phyloP scores from a whole-genome alignment of 2,888 invertebrate species.

The Cacoxenus indagator region DNA sequence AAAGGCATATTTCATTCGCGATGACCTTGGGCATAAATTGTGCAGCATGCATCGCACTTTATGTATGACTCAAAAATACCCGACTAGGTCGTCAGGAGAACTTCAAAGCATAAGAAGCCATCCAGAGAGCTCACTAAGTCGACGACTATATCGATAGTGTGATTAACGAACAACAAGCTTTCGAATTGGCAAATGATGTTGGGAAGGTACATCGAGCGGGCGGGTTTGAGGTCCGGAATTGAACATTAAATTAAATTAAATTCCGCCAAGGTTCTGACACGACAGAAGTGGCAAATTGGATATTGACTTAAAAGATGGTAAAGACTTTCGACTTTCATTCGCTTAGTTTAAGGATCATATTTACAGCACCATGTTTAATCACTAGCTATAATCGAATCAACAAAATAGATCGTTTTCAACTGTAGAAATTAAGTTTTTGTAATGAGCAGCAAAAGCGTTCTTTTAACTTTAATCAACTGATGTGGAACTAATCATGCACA shows the following conservation, averaged over 20 bases:
- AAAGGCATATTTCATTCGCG: not conserved
- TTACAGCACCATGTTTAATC: too few species aligned
- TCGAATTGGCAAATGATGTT: slow-evolving; percentile 14
- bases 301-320: too few species aligned
- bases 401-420: too few species aligned
- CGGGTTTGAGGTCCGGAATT: slow-evolving; percentile 20
- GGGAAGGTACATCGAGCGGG: slow-evolving; percentile 18
- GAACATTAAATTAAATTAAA: slow-evolving; percentile 28
- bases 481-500: too few species aligned
- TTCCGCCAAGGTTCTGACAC: not conserved
- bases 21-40: not conserved
- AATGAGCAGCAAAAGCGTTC: too few species aligned
- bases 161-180: not conserved
- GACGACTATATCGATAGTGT: not conserved
- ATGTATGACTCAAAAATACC: not conserved
- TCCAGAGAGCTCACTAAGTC: not conserved
- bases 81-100: not conserved
- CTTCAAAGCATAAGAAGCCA: not conserved
- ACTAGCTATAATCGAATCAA: too few species aligned
- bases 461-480: too few species aligned
- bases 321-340: too few species aligned
- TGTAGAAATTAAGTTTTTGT: too few species aligned
- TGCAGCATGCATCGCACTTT: not conserved
- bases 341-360: too few species aligned
- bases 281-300: not conserved